phyloP scores from a whole-genome alignment of 1,140 invertebrate genomes.

The Calliphora vicina region DNA sequence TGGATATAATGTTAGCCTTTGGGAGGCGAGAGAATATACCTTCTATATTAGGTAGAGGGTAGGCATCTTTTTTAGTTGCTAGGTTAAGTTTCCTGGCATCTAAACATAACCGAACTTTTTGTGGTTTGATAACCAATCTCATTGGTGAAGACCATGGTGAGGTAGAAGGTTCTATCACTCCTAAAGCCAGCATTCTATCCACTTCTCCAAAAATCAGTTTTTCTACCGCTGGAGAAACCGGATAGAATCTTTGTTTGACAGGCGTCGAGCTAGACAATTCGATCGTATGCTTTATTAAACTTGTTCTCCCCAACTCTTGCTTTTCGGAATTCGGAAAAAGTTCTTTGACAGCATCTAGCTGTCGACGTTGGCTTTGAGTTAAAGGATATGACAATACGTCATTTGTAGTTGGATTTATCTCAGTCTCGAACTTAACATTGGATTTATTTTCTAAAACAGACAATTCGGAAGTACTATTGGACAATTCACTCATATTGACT shows the following conservation, averaged over 20 bases:
- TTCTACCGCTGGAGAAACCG: background rate
- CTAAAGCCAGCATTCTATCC: slow-evolving; percentile 14
- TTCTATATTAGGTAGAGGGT: background rate
- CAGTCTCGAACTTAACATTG: background rate
- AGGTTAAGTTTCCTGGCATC: background rate
- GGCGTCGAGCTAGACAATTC: background rate
- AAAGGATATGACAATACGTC: background rate
- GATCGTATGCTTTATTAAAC: background rate
- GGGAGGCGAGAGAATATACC: background rate
- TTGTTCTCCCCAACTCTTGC: slow-evolving; percentile 17
- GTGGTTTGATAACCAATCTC: slow-evolving; percentile 38
- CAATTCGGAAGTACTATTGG: background rate
- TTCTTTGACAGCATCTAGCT: background rate
- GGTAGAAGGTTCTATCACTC: background rate
- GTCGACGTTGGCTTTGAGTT: background rate
- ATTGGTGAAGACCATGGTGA: slow-evolving; percentile 46
- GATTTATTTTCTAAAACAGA: background rate
- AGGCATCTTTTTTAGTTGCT: slow-evolving; percentile 4
- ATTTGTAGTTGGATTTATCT: background rate
- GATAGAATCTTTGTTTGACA: slow-evolving; percentile 3
- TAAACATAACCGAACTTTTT: background rate
- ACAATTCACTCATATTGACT: background rate
- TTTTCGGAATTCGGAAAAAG: background rate
- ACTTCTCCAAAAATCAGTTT: slow-evolving; percentile 27
- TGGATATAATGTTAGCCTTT: background rate